Percentiles rank a stretch among this genome's conserved stretches.
Evolutionary conservation across 2,888 invertebrate genomes (phyloP).

Genomic region (Pyrocoelia pectoralis): DNA sequence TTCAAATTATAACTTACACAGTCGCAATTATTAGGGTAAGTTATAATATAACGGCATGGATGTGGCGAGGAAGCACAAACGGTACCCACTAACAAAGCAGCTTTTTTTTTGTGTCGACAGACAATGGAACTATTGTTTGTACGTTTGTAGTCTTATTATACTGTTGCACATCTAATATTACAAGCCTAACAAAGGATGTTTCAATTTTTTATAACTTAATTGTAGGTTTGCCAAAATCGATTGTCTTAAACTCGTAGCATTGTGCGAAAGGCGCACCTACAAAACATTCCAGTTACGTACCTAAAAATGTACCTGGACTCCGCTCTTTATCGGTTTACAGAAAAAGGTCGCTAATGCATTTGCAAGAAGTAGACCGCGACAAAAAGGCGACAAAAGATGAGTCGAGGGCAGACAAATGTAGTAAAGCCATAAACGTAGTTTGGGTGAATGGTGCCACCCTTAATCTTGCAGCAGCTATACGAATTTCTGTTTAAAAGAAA

Average conservation of each 20-base stretch:
- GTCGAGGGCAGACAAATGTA: no score
- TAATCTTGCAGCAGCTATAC: no score
- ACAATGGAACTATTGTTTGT: constrained; percentile 30
- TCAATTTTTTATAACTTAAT: constrained; percentile 8
- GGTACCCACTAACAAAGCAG: constrained; percentile 28
- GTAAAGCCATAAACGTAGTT: no score
- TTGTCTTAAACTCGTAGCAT: not conserved
- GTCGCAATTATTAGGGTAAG: constrained; percentile 32
- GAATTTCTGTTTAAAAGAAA: no score
- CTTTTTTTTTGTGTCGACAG: constrained; percentile 26
- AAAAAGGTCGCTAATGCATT: no score
- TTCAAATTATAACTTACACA: constrained; percentile 36
- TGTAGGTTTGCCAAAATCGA: constrained; percentile 4
- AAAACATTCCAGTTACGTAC: no score
- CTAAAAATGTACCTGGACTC: no score
- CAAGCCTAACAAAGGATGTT: constrained; percentile 10
- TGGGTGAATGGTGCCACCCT: no score
- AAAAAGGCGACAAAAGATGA: no score
- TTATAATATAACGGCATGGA: constrained; percentile 19
- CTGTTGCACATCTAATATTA: constrained; percentile 18
- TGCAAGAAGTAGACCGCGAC: no score
- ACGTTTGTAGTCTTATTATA: constrained; percentile 33
- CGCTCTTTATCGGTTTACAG: no score
- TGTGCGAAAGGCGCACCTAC: no score
- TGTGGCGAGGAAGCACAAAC: constrained; percentile 25